phyloP scores from a whole-genome alignment of 2,113 vertebrate genomes.

The Bambusicola thoracicus region DNA sequence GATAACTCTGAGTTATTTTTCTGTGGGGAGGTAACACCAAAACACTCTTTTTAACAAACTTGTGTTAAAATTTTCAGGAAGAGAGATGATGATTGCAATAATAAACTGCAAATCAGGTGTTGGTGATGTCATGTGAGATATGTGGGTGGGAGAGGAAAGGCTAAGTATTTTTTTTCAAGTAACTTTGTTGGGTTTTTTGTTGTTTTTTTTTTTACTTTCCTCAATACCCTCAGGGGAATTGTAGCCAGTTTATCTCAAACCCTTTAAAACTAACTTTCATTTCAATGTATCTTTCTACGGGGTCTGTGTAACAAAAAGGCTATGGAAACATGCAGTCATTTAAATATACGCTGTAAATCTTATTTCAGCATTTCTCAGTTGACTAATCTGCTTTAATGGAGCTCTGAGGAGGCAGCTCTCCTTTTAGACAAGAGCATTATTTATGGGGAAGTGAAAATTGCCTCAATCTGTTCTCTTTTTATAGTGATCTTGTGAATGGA shows the following conservation, averaged over 20 bases:
- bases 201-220: not conserved
- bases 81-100: not conserved
- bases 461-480: slow-evolving; percentile 23
- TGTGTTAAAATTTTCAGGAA: slow-evolving; percentile 58
- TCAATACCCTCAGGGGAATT: not conserved
- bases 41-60: slow-evolving; percentile 25
- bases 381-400: not conserved
- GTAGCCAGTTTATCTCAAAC: not conserved
- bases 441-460: not conserved
- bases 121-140: not conserved
- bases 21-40: not conserved
- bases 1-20: not conserved
- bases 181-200: too few relatives aligned
- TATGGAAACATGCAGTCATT: not conserved
- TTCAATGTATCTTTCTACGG: not conserved
- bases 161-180: not conserved
- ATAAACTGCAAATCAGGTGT: not conserved
- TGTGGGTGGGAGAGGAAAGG: not conserved
- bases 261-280: not conserved
- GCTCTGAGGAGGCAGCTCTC: not conserved
- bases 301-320: not conserved
- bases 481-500: slow-evolving; percentile 95
- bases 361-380: not conserved
- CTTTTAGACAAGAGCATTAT: not conserved
- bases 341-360: not conserved